A percentile compares a stretch with the other conserved stretches of the same genome.
Conservation (phyloP, 2,888 invertebrate species). For the Ormyrus nitidulus region DNA sequence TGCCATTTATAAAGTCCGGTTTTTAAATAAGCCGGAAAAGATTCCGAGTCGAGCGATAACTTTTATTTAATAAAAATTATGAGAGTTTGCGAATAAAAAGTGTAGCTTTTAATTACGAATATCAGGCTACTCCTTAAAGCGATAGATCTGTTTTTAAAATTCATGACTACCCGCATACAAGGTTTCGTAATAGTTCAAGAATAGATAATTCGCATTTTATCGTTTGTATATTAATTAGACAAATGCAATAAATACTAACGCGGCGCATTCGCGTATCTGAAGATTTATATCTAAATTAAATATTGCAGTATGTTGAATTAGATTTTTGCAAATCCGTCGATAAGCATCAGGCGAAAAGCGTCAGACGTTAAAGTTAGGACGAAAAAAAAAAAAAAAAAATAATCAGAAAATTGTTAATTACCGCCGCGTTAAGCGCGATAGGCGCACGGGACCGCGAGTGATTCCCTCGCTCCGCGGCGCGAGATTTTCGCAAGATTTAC, state of each 20-base stretch:
- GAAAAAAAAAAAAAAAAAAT: not conserved
- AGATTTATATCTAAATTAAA: slow-evolving; percentile 26
- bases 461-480: not conserved
- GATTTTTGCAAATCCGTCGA: not conserved
- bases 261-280: not conserved
- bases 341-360: not conserved
- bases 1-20: too few relatives aligned
- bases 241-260: slow-evolving; percentile 16
- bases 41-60: too few relatives aligned
- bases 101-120: too few relatives aligned
- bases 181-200: not conserved
- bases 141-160: too few relatives aligned
- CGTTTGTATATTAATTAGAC: slow-evolving; percentile 6
- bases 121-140: too few relatives aligned
- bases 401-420: not conserved
- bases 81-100: too few relatives aligned
- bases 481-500: not conserved
- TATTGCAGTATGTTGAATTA: slow-evolving; percentile 3
- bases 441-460: not conserved
- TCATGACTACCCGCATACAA: not conserved
- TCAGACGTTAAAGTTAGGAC: not conserved
- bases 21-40: too few relatives aligned
- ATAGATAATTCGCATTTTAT: not conserved
- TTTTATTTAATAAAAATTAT: too few relatives aligned
- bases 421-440: too few relatives aligned